Evolutionary conservation across 1,140 invertebrate species (phyloP).

Genomic region (Heliothis virescens): DNA sequence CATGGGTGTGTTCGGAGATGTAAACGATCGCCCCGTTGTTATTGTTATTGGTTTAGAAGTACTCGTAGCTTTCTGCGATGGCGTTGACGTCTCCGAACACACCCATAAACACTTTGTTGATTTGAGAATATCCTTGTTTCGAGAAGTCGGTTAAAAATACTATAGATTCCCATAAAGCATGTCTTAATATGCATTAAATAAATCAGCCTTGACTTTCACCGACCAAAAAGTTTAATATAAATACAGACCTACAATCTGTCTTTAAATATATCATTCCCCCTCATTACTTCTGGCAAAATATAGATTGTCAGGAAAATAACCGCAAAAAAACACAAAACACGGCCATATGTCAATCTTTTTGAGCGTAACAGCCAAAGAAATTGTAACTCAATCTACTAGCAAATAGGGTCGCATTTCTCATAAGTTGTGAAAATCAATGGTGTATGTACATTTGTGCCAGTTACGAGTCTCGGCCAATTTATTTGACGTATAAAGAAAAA

Average conservation of each 20-base stretch:
- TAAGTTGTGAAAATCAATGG: background rate
- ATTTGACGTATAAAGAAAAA: slow-evolving; percentile 67
- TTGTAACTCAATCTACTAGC: background rate
- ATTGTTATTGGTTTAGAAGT: too few relatives aligned
- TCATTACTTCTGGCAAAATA: slow-evolving; percentile 51
- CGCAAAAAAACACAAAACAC: slow-evolving; percentile 61
- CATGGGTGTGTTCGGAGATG: too few relatives aligned
- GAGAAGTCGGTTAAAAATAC: too few relatives aligned
- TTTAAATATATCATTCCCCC: slow-evolving; percentile 44
- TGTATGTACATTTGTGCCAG: slow-evolving; percentile 50
- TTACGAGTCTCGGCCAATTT: slow-evolving; percentile 73
- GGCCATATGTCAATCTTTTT: slow-evolving; percentile 74
- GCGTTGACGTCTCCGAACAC: too few relatives aligned
- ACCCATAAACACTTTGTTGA: too few relatives aligned
- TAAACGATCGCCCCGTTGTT: too few relatives aligned
- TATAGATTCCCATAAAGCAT: background rate
- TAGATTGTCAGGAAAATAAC: slow-evolving; percentile 61
- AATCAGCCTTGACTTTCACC: background rate
- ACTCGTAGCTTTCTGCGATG: too few relatives aligned
- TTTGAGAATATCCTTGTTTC: too few relatives aligned
- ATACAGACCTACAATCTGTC: slow-evolving; percentile 45
- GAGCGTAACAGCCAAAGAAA: slow-evolving; percentile 41
- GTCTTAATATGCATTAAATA: slow-evolving; percentile 8
- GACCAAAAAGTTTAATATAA: slow-evolving; percentile 44
- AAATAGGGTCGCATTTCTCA: slow-evolving; percentile 50